A percentile compares a stretch with the other conserved stretches of the same genome.
phyloP scores from a whole-genome alignment of 1,140 invertebrate species.

The Pseudobourletiella spinata region DNA sequence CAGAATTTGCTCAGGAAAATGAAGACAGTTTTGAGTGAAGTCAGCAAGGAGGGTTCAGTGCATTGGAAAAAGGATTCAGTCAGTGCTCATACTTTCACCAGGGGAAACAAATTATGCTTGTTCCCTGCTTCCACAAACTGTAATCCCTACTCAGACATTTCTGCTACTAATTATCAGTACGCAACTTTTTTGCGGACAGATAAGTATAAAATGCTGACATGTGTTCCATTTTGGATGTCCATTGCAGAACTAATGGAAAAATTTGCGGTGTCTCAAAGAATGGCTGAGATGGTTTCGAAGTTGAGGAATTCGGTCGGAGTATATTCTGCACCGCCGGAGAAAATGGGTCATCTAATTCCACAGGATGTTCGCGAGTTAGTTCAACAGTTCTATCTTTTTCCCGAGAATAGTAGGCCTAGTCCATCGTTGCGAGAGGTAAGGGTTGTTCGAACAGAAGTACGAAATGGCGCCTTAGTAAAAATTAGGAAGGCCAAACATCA shows the following conservation, averaged over 20 bases:
- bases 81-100: no score
- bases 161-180: no score
- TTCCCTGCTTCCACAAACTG: no score
- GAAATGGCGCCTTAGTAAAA: not conserved
- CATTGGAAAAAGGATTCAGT: no score
- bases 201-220: not conserved
- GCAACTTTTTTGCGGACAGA: no score
- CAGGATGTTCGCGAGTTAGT: not conserved
- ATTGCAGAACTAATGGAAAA: no score
- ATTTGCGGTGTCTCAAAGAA: not conserved
- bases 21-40: no score
- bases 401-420: not conserved
- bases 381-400: not conserved
- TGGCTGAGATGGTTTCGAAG: not conserved
- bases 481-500: not conserved
- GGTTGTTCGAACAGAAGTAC: not conserved
- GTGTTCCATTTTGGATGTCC: not conserved
- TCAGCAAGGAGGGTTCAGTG: no score
- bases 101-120: no score
- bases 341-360: not conserved
- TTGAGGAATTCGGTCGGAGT: not conserved
- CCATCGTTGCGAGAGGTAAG: not conserved
- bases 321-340: not conserved
- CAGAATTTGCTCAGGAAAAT: no score
- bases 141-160: no score